Conservation (phyloP, 2,113 vertebrate genomes). For the Plotosus lineatus region DNA sequence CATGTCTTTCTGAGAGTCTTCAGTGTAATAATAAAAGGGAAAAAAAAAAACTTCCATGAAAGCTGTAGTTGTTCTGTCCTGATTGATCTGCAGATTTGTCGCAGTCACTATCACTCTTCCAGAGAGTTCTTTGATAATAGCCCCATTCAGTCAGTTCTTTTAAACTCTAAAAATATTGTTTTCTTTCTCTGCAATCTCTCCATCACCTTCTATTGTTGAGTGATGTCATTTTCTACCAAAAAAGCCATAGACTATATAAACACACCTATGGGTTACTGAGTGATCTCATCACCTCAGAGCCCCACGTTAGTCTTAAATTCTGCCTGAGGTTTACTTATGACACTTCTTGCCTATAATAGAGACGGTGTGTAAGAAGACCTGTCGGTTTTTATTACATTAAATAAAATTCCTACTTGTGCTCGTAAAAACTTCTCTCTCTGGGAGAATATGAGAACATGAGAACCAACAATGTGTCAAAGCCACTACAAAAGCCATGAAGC, state of each 20-base stretch:
- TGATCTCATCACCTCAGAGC: slow-evolving; percentile 26
- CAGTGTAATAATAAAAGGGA: not conserved
- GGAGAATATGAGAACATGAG: not conserved
- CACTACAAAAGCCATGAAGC: not conserved
- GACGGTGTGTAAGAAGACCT: not conserved
- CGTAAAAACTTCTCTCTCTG: not conserved
- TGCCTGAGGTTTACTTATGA: slow-evolving; percentile 34
- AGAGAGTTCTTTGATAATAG: slow-evolving; percentile 8
- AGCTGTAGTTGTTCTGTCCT: not conserved
- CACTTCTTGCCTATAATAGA: slow-evolving; percentile 26
- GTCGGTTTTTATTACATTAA: slow-evolving; percentile 23
- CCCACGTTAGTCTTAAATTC: slow-evolving; percentile 37
- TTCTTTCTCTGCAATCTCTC: slow-evolving; percentile 33
- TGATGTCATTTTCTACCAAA: slow-evolving; percentile 41
- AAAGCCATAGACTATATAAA: slow-evolving; percentile 43
- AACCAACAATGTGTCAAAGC: not conserved
- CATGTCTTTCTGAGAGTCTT: not conserved
- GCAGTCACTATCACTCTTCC: slow-evolving; percentile 26
- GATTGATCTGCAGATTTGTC: not conserved
- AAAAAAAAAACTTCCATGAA: not conserved
- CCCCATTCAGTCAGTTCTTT: slow-evolving; percentile 19
- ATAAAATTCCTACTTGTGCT: not conserved
- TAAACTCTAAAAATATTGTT: slow-evolving; percentile 42
- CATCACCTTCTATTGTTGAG: slow-evolving; percentile 41
- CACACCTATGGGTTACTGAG: slow-evolving; percentile 19